Evolutionary conservation across 2,113 vertebrate genomes (phyloP), one percentile per base, ranked within the genome.

Genomic region (Oreochromis niloticus): DNA sequence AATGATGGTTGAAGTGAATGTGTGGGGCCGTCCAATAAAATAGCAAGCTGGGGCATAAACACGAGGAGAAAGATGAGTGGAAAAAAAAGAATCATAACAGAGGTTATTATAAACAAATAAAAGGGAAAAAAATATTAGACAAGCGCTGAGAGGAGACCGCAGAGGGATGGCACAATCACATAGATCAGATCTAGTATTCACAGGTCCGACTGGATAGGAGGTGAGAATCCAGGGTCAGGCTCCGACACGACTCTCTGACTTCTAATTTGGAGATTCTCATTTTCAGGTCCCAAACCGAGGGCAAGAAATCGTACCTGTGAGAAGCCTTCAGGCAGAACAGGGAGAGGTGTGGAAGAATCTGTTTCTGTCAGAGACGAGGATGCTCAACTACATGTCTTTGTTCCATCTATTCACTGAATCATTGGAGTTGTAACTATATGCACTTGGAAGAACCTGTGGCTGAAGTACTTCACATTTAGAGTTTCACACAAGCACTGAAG

Each of bases 261-360:
- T 92, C 93, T 96, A 94, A 97, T 97, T 97, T 96, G 84, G 88
- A 96, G 93, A 96, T 96, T 96, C 95, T 97, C 95, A 97, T 97
- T 97, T 96, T 96, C 96, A 93, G 96, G 85, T 97, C 90, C 89
- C 84, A 93, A 91, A 93, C 94, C 85, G 91, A 94, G 88, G 89
- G 92, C 91, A 96, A 94, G 94, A 96, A 96, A 97, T 97, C 85
- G 93, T 96, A 97, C 96, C 96, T 96, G 96, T 96, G 95, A 97
- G 96, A 96, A 96, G 93, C 95, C 96, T 91, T 95, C 87, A 95
- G 95, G 96, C 96, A 96, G 96, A 96, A 96, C 92, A 87, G 81
- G 81, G 87, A 85, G 92, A 96, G 95, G 96, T 96, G 96, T 96
- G 94, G 95, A 94, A 96, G 93, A 96, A 96, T 96, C 93, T 95